These are phyloP conservation scores for Microchrysa polita DNA, from an alignment of 2,888 invertebrate species.

Conservation along the genomic window DNA sequence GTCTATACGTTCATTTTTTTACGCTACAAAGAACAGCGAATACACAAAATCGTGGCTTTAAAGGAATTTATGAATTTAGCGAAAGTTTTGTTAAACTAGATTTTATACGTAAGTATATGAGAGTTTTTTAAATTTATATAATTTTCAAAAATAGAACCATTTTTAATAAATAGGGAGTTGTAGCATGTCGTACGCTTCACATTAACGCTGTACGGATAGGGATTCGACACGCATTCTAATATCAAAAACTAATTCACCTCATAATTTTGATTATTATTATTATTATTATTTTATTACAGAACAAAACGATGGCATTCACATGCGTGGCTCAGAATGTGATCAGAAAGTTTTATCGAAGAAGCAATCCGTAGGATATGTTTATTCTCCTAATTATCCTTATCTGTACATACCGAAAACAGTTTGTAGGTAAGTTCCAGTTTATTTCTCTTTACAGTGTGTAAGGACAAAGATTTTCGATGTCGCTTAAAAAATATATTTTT, in stretches of 20 bases:
- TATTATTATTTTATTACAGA: conserved; percentile 78
- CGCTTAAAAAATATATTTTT: no score
- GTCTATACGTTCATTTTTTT: conserved; percentile 89
- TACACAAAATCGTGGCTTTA: conserved; percentile 97
- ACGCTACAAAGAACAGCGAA: conserved; percentile 91
- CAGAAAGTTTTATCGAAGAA: conserved; percentile 95
- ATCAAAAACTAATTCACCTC: no score
- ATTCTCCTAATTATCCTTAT: conserved; percentile 96
- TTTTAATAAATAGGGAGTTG: no score
- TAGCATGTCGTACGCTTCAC: no score
- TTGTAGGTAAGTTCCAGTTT: conserved; percentile 73
- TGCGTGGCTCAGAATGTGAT: conserved; percentile 98
- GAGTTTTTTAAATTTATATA: background rate
- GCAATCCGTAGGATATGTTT: conserved; percentile 90
- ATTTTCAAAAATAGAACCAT: no score
- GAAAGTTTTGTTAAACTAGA: conserved; percentile 98
- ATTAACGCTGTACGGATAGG: no score
- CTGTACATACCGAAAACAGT: conserved; percentile 95
- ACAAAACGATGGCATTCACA: conserved; percentile 93
- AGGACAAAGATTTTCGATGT: no score
- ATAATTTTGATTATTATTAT: background rate
- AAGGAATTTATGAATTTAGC: conserved; percentile 98
- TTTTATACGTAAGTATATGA: conserved; percentile 70
- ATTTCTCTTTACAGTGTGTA: no score
- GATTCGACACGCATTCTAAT: no score